A percentile compares a stretch with the other conserved stretches of the same genome.
Conservation (phyloP, 2,113 vertebrate genomes). For the Arizona elegans region DNA sequence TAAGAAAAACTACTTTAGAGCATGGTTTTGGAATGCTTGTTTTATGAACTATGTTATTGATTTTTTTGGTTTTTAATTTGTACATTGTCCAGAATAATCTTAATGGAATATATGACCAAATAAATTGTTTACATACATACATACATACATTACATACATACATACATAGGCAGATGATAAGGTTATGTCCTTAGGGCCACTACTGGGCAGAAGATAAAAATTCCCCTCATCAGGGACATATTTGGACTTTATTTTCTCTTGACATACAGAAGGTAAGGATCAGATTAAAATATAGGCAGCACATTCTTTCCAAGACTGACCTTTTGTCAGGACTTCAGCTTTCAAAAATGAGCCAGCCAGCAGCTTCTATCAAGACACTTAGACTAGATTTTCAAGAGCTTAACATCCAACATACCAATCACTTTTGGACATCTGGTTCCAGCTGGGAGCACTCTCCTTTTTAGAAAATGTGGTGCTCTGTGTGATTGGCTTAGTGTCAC, state of each 20-base stretch:
- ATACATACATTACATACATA: too few species aligned
- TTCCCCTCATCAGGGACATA: background rate
- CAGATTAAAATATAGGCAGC: background rate
- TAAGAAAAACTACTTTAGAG: background rate
- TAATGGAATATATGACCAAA: background rate
- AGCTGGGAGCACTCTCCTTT: background rate
- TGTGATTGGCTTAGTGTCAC: constrained; percentile 9
- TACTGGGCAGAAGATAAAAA: background rate
- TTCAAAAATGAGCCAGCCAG: background rate
- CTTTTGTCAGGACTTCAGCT: background rate
- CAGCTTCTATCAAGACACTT: background rate
- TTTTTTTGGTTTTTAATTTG: background rate
- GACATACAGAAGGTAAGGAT: background rate
- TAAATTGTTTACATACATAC: background rate
- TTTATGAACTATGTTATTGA: background rate
- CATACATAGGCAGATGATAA: background rate
- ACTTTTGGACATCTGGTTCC: background rate
- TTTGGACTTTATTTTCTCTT: background rate
- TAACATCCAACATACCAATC: background rate
- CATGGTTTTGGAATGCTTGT: background rate
- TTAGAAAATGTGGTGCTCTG: background rate
- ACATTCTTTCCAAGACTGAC: background rate
- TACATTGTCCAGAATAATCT: background rate
- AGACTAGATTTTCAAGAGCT: background rate
- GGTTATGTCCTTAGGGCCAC: background rate